Percentiles rank a stretch among this genome's conserved stretches.
Evolutionary conservation across 2,888 invertebrate species (phyloP).

Genomic region (Mylabris sibirica): DNA sequence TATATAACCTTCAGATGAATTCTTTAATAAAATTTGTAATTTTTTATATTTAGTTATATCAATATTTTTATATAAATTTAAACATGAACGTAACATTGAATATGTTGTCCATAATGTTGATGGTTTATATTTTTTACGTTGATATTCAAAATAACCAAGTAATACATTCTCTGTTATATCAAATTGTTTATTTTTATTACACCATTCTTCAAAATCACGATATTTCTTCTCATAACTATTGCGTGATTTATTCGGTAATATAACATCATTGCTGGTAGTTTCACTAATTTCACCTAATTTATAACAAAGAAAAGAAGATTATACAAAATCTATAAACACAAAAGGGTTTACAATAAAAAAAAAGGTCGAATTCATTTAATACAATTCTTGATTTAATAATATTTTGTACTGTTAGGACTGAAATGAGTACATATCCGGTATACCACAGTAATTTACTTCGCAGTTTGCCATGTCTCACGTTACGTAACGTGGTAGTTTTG

Average conservation of each 20-base stretch:
- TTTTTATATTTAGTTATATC: constrained; percentile 32
- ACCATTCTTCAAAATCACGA: constrained; percentile 23
- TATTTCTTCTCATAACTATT: constrained; percentile 23
- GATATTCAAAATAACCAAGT: constrained; percentile 21
- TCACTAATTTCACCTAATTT: no score
- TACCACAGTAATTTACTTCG: no score
- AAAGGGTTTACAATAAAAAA: no score
- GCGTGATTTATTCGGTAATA: constrained; percentile 18
- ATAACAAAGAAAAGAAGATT: no score
- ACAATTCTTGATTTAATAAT: no score
- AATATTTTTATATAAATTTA: constrained; percentile 24
- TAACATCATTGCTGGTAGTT: no score
- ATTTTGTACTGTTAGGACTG: no score
- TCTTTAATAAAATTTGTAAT: constrained; percentile 24
- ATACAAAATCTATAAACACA: no score
- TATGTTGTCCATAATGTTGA: constrained; percentile 28
- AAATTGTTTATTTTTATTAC: constrained; percentile 15
- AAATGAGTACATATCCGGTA: no score
- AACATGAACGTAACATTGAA: constrained; percentile 24
- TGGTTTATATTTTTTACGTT: constrained; percentile 25
- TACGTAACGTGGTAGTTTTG: no score
- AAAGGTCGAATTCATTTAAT: no score
- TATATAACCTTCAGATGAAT: constrained; percentile 22
- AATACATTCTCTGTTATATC: neutral
- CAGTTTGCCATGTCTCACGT: no score